Percentiles rank a stretch among this genome's conserved stretches.
phyloP scores from a whole-genome alignment of 2,113 vertebrate genomes.

The Microtus richardsoni region DNA sequence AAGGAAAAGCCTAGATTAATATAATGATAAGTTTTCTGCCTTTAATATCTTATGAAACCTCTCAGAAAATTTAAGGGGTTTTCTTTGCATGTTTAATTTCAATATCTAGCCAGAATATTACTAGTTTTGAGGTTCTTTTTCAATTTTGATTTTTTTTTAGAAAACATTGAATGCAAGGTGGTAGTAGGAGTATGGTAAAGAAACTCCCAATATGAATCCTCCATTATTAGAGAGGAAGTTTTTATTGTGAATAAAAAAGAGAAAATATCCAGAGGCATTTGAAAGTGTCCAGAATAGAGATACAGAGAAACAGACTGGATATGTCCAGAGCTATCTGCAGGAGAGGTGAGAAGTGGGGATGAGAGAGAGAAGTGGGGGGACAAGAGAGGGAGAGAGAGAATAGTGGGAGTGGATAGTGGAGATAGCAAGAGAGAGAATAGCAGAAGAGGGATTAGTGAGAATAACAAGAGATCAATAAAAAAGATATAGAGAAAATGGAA shows the following conservation, averaged over 20 bases:
- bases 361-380: not conserved
- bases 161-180: not conserved
- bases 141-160: conserved; percentile 16
- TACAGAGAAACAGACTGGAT: not conserved
- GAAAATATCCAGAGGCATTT: too few relatives aligned
- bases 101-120: not conserved
- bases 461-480: not conserved
- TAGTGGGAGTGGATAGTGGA: not conserved
- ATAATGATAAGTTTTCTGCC: not conserved
- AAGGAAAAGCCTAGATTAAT: not conserved
- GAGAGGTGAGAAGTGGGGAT: not conserved
- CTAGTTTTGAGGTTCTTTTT: not conserved
- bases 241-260: too few relatives aligned
- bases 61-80: not conserved
- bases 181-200: not conserved
- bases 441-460: not conserved
- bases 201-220: not conserved
- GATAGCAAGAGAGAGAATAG: not conserved
- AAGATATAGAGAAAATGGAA: not conserved
- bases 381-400: not conserved
- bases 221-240: not conserved
- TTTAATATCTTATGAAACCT: not conserved
- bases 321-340: not conserved
- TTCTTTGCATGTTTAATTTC: not conserved
- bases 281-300: not conserved